Base-by-base conservation (phyloP, 2,888 invertebrate species). In the Kryphioiulus occultus region DNA sequence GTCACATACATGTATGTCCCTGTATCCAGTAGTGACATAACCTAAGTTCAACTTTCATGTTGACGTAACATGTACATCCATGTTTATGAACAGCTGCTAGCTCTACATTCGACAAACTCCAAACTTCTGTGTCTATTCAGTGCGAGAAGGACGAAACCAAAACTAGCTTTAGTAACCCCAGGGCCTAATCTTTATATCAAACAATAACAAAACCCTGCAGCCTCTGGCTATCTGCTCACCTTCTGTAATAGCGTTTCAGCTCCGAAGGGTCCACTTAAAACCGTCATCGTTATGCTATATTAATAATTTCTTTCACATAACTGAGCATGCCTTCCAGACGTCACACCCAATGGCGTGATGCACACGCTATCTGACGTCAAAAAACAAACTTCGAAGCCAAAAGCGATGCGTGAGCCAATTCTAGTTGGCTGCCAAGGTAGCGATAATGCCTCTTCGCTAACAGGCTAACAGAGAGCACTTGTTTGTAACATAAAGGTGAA, bases 291-390 rank as follows among this genome's bases (percentile, higher is more conserved):
- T 26, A 68, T 68, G 68, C n/a, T 26, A 68, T 68, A 68, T 68
- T 68, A 68, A 68, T 68, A 68, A 68, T 68, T 22, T 53, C 53
- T 26, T 22, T 68, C 68, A 68, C 68, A 68, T 68, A 68, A 68
- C 68, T 68, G 68, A 68, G 68, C 68, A 10, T 68, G 68, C 68
- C 22, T 22, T 68, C 22, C 68, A 12, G 84, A 84, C 84, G 84
- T 84, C 84, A 84, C 84, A 84, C 84, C 84, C 42, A 35, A 84
- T 84, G 84, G 84, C 84, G 84, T 84, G 84, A 84, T 84, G 35
- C 84, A 42, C 84, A 84, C 84, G 84, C 84, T 42, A 84, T 84
- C 35, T 84, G 84, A 84, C 84, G 84, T 84, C 84, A 84, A 22
- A 68, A 22, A 68, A 26, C 68, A 68, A 68, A 22, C 68, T 35